Evolutionary conservation across 2,797 vertebrate species (phyloP), one percentile per base, ranked within the genome.

Genomic region (Lycodopsis pacificus): DNA sequence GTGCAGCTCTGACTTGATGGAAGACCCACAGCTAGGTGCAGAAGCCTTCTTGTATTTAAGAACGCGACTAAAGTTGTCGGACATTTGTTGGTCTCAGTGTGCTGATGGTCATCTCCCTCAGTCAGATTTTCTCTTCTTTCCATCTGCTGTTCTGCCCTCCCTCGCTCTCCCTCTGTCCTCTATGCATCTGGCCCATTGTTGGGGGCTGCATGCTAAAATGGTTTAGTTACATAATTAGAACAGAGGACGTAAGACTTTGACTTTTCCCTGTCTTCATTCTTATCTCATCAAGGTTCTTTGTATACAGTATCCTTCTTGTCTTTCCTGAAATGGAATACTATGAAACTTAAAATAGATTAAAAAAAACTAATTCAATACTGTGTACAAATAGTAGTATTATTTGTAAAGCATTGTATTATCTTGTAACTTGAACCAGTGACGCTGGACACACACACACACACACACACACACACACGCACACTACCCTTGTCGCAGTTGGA

Each of bases 401-500:
- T 73, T 61, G 0, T 8, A 42, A 3, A 36, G 7, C 17, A 8
- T 72, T 32, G 36, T 44, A 30, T 34, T 0, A 38, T 70, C 42
- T 25, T 9, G 17, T 20, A 34, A n/a, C 65, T 73, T 73, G 51
- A 79, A 74, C 69, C 62, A n/a, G 68, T 20, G 66, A 67, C 66
- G 1, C 71, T 69, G 53, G 68, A 76, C 79, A 62, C 54, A 66
- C 67, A 79, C 78, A 73, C 32, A 32, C 32, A 65, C 58, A 64
- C 70, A 65, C 79, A 76, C 77, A 66, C 70, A 49, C 56, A 49
- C 71, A 65, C 66, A 71, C 53, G 59, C 36, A 25, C 81, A 2
- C 65, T 68, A 65, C 14, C 65, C 74, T 84, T 78, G 88, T 91
- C 91, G 87, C 91, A 84, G 91, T 84, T 77, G 84, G 90, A 83